phyloP scores from a whole-genome alignment of 2,888 invertebrate genomes.

The Drosophila formosana region DNA sequence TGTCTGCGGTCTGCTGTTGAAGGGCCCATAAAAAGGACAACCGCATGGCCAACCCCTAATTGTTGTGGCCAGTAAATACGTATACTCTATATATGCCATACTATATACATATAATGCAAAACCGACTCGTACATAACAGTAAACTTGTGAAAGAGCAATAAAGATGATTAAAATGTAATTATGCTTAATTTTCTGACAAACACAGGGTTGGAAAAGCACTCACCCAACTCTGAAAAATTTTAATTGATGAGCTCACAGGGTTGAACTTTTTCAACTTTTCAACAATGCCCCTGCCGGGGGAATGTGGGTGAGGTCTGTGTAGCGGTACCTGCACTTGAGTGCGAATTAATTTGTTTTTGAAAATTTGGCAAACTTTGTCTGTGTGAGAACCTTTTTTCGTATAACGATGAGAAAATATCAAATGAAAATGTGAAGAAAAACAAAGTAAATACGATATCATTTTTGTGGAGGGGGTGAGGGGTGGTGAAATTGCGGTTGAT shows the following conservation, averaged over 20 bases:
- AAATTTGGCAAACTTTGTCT: slow-evolving; percentile 67
- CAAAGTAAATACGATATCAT: slow-evolving; percentile 20
- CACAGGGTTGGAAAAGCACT: slow-evolving; percentile 37
- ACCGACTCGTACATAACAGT: slow-evolving; percentile 66
- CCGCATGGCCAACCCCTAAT: slow-evolving; percentile 76
- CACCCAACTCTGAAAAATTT: slow-evolving; percentile 42
- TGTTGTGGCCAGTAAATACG: slow-evolving; percentile 58
- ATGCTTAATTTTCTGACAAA: slow-evolving; percentile 75
- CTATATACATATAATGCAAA: slow-evolving; percentile 58
- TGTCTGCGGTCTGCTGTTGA: slow-evolving; percentile 59
- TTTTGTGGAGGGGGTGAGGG: neutral
- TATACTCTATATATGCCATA: slow-evolving; percentile 17
- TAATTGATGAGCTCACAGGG: slow-evolving; percentile 74
- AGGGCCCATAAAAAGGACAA: slow-evolving; percentile 67
- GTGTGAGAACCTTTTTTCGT: slow-evolving; percentile 45
- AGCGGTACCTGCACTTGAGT: slow-evolving; percentile 59
- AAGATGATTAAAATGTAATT: slow-evolving; percentile 84
- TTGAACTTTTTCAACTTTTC: slow-evolving; percentile 77
- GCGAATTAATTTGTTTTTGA: slow-evolving; percentile 76
- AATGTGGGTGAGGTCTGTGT: neutral
- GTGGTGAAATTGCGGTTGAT: slow-evolving; percentile 42
- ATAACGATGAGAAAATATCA: slow-evolving; percentile 64
- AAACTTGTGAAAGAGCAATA: slow-evolving; percentile 82
- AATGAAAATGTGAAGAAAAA: slow-evolving; percentile 21
- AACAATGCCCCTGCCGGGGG: neutral